Evolutionary conservation across 2,797 vertebrate genomes (phyloP), one percentile per base, ranked within the genome.

Genomic region (Danio jaintianensis): DNA sequence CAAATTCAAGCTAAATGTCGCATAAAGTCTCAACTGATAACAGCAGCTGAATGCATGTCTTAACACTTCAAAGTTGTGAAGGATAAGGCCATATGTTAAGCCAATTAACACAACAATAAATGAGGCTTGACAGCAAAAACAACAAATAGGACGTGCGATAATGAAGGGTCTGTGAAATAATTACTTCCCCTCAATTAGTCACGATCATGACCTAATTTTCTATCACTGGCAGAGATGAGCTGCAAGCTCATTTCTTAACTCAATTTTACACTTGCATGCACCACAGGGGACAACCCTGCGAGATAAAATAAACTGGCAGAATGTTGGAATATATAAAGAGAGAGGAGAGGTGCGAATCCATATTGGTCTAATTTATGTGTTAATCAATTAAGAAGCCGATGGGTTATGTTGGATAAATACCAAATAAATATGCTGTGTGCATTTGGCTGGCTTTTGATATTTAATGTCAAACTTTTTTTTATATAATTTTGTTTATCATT

Each of bases 181-280:
- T 93, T 83, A 90, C 87, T 74, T 79, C 40, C 45, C 84, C 63
- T 85, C 86, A 87, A 90, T 89, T 58, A 91, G 86, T 80, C 80
- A 63, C 42, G 62, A 83, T 69, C 78, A 77, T 85, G 84, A 88
- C 89, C 89, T 87, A 74, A 86, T 89, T 90, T 80, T 79, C 66
- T 6, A 47, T 87, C 84, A 63, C 12, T 82, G 76, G 78, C 86
- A 53, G 43, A 61, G 38, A 71, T 78, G 79, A 72, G 55, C 67
- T 74, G 75, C 48, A 40, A 70, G 75, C 38, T 67, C 62, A 82
- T 74, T 47, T 36, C 83, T 77, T 70, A 71, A 68, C 43, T 78
- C 64, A 78, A 69, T 81, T 85, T 81, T 72, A 83, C 70, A 81
- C 81, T 66, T 64, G 40, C 66, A 64, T 20, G 45, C 75, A 64